Conservation (phyloP, 2,888 invertebrate species). For the Microplitis deprimator region DNA sequence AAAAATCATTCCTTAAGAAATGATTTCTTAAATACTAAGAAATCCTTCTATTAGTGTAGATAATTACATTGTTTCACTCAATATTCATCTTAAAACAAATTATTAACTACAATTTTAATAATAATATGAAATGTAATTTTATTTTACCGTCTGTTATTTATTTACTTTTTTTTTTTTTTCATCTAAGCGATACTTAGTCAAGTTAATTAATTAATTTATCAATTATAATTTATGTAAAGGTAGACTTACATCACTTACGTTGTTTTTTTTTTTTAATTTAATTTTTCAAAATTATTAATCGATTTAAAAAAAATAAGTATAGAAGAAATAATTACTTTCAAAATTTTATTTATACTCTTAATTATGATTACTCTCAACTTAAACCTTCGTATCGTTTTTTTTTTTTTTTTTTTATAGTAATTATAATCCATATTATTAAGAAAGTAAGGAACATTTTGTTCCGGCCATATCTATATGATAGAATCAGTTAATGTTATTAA, state of each 20-base stretch:
- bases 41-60: no score
- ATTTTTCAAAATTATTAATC: slow-evolving; percentile 48
- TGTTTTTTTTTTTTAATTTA: slow-evolving; percentile 41
- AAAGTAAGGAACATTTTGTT: no score
- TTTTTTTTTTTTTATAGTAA: slow-evolving; percentile 3
- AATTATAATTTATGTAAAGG: slow-evolving; percentile 47
- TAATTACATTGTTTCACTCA: slow-evolving; percentile 53
- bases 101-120: slow-evolving; percentile 60
- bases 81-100: slow-evolving; percentile 60
- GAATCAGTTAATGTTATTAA: no score
- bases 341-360: slow-evolving; percentile 37
- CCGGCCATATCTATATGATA: no score
- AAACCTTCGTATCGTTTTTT: neutral
- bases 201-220: slow-evolving; percentile 54
- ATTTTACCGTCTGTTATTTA: slow-evolving; percentile 47
- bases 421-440: neutral
- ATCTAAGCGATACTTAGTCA: slow-evolving; percentile 33
- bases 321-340: slow-evolving; percentile 44
- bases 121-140: slow-evolving; percentile 45
- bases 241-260: slow-evolving; percentile 47
- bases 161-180: slow-evolving; percentile 19
- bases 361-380: neutral
- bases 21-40: no score
- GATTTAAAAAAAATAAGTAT: slow-evolving; percentile 15
- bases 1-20: no score